phyloP scores from a whole-genome alignment of 2,113 vertebrate genomes.

The Tor tambroides region DNA sequence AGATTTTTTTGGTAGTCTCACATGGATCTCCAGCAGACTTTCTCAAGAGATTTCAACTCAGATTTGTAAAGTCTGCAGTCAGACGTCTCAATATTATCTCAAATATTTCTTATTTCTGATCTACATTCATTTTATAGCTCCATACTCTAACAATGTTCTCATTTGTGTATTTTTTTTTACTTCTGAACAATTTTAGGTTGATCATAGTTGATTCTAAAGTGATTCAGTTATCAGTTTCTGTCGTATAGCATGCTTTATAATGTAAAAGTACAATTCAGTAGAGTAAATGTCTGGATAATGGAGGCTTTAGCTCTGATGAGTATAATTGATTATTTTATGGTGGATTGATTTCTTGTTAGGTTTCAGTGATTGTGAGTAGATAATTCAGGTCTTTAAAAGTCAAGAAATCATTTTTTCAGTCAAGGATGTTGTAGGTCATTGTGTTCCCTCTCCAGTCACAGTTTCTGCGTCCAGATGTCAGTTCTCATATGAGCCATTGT shows the following conservation, averaged over 20 bases:
- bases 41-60: no score
- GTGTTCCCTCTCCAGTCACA: neutral
- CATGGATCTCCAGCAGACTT: no score
- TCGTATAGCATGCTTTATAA: neutral
- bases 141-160: neutral
- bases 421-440: neutral
- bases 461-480: neutral
- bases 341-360: neutral
- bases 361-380: neutral
- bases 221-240: no score
- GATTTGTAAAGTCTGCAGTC: neutral
- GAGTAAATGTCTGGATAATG: neutral
- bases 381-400: constrained; percentile 1
- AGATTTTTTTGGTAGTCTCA: no score
- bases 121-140: neutral
- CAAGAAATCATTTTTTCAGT: neutral
- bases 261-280: neutral
- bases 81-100: neutral
- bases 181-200: neutral
- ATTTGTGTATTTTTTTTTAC: neutral
- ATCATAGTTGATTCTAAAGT: no score
- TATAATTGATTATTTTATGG: neutral
- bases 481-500: neutral
- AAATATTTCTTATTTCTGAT: neutral
- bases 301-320: neutral